Base-by-base conservation (phyloP, 2,888 invertebrate genomes). In the Ornithoptera priamus region DNA sequence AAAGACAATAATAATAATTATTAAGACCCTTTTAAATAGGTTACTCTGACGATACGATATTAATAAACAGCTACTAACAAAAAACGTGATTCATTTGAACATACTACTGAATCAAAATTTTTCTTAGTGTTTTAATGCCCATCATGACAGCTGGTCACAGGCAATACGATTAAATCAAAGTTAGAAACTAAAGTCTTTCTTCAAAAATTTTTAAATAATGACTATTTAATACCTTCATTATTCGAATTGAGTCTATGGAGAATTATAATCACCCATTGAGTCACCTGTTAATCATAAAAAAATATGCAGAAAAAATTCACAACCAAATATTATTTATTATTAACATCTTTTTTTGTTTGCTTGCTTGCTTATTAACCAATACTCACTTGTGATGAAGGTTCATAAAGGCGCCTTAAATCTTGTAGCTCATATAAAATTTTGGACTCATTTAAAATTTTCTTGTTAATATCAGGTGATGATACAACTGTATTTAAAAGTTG, bases 221-320 rank as follows among this genome's bases (percentile, higher is more conserved):
- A 46, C 2, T 46, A 7, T 46, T 2, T 46, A 62, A 69, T 71
- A 75, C 76, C 73, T 73, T 72, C 75, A 74, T 76, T 71, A 66
- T 78, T 76, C 64, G 72, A 68, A 56, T 79, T 75, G 53, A 81
- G 74, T 72, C 81, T 78, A 68, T 84, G 84, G 65, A 90, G 78
- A 72, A 87, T 84, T 15, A 90, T 77, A 3, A 80, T 83, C 17
- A 86, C 80, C 89, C 89, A 90, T 75, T 89, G 85, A 39, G 85
- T 85, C 71, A 86, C 75, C 91, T 92, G 82, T 61, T 81, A 83
- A 66, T 62, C 59, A 68, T 62, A 65, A 12, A 72, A 71, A 53
- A 50, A 15, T 50, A 4, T 50, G 3, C 1, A 12, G 15, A 46
- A 46, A 7, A 46, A 15, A 46, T 50, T 17, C 18, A 50, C 5